Base-by-base conservation (phyloP, 92 coral and sea anemone genomes). In the Hydrozoanthus gracilis region DNA sequence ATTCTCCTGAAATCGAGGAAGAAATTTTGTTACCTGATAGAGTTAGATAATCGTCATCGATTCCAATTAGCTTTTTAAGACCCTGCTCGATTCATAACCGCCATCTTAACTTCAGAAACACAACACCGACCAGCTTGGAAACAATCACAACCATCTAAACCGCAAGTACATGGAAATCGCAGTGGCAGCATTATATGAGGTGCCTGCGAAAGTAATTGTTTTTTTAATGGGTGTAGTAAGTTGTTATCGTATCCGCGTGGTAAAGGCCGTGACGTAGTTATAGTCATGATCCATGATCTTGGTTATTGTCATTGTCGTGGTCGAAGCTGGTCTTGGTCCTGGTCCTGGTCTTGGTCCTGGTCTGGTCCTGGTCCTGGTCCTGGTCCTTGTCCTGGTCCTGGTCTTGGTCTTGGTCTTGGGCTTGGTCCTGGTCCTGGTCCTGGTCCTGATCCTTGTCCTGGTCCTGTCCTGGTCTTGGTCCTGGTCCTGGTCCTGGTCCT, bases 1-100 rank as follows among this genome's bases (percentile, higher is more conserved):
- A 92, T 10, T 92, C 93, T 44, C 99, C 99, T 96, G 46, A 66
- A 67, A 8, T 5, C 2, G 46, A 18, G n/a, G 10, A 8, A 51
- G 39, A 4, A 12, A 4, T 27, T 45, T n/a, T 39, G 55, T 61
- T 20, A 12, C 18, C 7, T 56, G 20, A 14, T 4, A 27, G 39
- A 27, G 39, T 27, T 27, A 2, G 39, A 27, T 27, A 0, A 0
- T 27, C 2, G 39, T 27, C 39, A 27, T 27, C 39, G 39, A 27
- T 27, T 27, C 39, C 39, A 27, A 27, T 27, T 27, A 27, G 39
- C 2, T 27, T 27, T 27, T 62, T 14, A 8, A 8, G n/a, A 8
- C 13, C 4, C 67, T 7, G 15, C n/a, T 7, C 4, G 13, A 12
- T 61, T 56, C 9, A 6, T 4, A 56, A 56, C 64, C 11, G 64